Evolutionary conservation across 2,113 vertebrate species (phyloP).

Genomic region (Grantiella picta): DNA sequence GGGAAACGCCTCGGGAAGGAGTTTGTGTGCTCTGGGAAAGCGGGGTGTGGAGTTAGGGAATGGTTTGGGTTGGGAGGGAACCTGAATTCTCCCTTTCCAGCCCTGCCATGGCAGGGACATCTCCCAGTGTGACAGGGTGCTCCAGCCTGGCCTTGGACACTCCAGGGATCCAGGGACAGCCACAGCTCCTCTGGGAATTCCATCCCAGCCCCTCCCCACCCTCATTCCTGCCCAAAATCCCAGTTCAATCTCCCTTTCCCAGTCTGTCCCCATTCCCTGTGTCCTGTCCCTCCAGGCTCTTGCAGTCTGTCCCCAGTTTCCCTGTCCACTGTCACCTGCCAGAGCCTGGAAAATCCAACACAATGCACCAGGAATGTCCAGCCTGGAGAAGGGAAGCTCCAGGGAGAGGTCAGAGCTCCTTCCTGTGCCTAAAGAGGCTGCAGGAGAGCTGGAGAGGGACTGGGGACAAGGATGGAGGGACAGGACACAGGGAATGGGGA

Average conservation of each 20-base stretch:
- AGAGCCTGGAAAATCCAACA: not conserved
- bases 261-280: not conserved
- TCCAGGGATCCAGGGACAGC: no score
- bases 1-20: not conserved
- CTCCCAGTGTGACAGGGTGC: no score
- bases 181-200: no score
- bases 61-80: no score
- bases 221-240: no score
- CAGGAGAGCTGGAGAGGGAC: not conserved
- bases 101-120: no score
- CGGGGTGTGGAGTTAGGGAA: no score
- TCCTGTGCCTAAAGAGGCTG: fast-evolving
- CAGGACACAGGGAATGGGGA: not conserved
- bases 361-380: not conserved
- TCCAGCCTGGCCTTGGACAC: no score
- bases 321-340: not conserved
- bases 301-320: fast-evolving
- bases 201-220: no score
- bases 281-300: not conserved
- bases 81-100: no score
- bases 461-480: not conserved
- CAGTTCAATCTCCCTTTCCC: no score
- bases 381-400: not conserved
- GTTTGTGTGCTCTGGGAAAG: not conserved
- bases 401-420: not conserved